Evolutionary conservation across 2,888 invertebrate species (phyloP).

Genomic region (Drosophila lutescens): DNA sequence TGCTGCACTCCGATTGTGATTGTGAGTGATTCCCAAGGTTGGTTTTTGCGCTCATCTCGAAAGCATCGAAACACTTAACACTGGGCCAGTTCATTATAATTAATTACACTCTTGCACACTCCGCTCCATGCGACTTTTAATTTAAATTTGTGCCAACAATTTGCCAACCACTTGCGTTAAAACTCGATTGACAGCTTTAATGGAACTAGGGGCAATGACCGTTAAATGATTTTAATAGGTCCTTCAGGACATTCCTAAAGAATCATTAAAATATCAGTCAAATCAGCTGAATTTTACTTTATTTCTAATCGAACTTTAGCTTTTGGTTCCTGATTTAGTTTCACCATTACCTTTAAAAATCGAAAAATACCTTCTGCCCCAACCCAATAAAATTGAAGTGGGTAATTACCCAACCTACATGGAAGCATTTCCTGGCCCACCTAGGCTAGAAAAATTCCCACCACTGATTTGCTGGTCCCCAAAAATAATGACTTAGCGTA

Average conservation of each 20-base stretch:
- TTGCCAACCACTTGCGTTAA: constrained; percentile 8
- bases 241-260: neutral
- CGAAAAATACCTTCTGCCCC: neutral
- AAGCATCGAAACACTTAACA: constrained; percentile 33
- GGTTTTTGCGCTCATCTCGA: constrained; percentile 12
- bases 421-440: neutral
- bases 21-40: constrained; percentile 43
- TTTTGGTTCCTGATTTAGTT: neutral
- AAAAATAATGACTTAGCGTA: constrained; percentile 42
- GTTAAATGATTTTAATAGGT: neutral
- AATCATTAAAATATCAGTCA: too few species aligned
- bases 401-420: constrained; percentile 3
- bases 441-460: constrained; percentile 16
- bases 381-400: neutral
- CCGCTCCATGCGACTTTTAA: constrained; percentile 17
- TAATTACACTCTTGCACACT: constrained; percentile 26
- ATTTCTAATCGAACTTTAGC: neutral
- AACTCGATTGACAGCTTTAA: constrained; percentile 20
- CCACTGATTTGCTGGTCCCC: constrained; percentile 28
- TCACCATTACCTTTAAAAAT: neutral
- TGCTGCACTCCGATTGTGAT: constrained; percentile 28
- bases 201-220: constrained; percentile 13
- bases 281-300: too few species aligned
- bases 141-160: constrained; percentile 18
- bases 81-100: constrained; percentile 27